A percentile compares a stretch with the other conserved stretches of the same genome.
Evolutionary conservation across 2,888 invertebrate genomes (phyloP).

Genomic region (Nymphalis c-album): DNA sequence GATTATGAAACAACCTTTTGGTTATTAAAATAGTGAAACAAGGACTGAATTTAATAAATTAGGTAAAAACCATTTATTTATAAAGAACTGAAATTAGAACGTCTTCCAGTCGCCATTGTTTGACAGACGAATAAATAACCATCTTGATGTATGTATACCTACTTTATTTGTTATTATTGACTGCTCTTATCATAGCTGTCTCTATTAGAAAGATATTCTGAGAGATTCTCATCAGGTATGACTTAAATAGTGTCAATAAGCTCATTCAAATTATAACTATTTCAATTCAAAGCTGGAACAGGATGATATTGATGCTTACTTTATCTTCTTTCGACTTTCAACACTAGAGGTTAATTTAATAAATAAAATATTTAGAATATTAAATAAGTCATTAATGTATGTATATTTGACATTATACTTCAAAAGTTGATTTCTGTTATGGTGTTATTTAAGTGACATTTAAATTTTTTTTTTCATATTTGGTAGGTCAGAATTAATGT

Average conservation of each 20-base stretch:
- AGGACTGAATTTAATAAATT: slow-evolving; percentile 73
- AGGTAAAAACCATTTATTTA: slow-evolving; percentile 67
- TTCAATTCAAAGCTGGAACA: slow-evolving; percentile 14
- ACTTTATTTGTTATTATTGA: slow-evolving; percentile 51
- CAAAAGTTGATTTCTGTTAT: neutral
- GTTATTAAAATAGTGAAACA: slow-evolving; percentile 72
- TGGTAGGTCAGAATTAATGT: slow-evolving; percentile 28
- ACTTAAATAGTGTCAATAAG: slow-evolving; percentile 7
- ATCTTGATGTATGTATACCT: slow-evolving; percentile 48
- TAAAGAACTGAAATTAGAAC: slow-evolving; percentile 57
- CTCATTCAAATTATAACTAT: slow-evolving; percentile 19
- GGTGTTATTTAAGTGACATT: neutral
- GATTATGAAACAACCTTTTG: slow-evolving; percentile 76
- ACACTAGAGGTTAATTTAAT: neutral
- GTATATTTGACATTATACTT: neutral
- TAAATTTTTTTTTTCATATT: slow-evolving; percentile 18
- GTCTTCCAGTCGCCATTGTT: slow-evolving; percentile 78
- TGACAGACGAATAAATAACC: slow-evolving; percentile 60
- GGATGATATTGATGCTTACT: slow-evolving; percentile 3
- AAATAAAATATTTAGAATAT: neutral
- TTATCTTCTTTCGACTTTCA: neutral
- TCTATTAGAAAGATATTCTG: slow-evolving; percentile 6
- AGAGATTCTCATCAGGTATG: slow-evolving; percentile 5
- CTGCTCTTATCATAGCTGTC: slow-evolving; percentile 42
- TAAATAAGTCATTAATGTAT: neutral